Evolutionary conservation across 2,888 invertebrate species (phyloP).

Genomic region (Gandaritis pyraliata): DNA sequence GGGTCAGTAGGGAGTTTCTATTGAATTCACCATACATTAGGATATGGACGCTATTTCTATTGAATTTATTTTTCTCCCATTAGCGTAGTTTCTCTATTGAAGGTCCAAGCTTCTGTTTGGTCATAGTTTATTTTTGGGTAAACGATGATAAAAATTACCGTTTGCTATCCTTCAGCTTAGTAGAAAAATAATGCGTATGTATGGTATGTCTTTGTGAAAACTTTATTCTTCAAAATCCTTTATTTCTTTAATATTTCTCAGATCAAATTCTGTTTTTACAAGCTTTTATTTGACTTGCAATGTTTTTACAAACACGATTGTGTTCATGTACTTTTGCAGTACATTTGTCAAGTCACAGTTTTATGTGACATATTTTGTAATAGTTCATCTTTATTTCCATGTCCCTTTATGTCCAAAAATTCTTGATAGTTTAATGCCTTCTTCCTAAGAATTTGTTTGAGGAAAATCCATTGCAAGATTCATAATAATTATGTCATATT

Average conservation of each 20-base stretch:
- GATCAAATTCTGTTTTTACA: not conserved
- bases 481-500: not conserved
- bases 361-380: not conserved
- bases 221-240: not conserved
- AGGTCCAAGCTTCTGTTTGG: no score
- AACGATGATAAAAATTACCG: no score
- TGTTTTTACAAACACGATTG: not conserved
- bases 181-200: no score
- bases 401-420: not conserved
- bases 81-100: no score
- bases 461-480: not conserved
- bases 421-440: not conserved
- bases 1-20: no score
- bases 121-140: no score
- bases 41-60: no score
- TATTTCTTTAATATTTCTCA: not conserved
- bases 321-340: not conserved
- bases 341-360: not conserved
- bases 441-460: not conserved
- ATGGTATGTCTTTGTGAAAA: no score
- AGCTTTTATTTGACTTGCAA: not conserved
- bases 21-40: no score
- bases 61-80: no score
- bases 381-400: not conserved
- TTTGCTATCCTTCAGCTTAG: no score